Conservation (phyloP, 2,888 invertebrate species). For the Drosophila vallismaia region DNA sequence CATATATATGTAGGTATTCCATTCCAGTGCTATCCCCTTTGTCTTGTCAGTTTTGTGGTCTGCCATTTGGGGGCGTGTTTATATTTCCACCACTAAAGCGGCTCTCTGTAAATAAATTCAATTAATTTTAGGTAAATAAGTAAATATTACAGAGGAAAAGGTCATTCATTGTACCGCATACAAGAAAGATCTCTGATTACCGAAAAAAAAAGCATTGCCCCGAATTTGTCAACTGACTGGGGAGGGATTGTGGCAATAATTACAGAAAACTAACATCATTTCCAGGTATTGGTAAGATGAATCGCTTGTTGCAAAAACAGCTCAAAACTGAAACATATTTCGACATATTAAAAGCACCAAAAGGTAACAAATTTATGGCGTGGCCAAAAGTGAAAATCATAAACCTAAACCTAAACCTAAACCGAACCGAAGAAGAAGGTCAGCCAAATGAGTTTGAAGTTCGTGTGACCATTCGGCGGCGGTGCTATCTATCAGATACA, state of each 20-base stretch:
- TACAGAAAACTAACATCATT: conserved; percentile 39
- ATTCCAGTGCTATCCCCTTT: conserved; percentile 2
- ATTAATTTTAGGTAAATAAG: conserved; percentile 51
- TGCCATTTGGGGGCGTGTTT: conserved; percentile 62
- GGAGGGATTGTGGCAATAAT: conserved; percentile 24
- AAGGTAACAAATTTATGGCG: conserved; percentile 38
- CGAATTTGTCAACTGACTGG: conserved; percentile 45
- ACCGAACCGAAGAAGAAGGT: conserved; percentile 40
- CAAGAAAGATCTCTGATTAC: neutral
- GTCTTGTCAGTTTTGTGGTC: conserved; percentile 27
- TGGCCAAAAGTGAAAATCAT: conserved; percentile 58
- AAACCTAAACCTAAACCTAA: too few relatives aligned
- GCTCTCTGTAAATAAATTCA: neutral
- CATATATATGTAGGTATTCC: neutral
- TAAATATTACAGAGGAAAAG: neutral
- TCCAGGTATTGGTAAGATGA: conserved; percentile 55
- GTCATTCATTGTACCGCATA: neutral
- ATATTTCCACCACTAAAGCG: conserved; percentile 53
- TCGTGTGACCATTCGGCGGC: conserved; percentile 57
- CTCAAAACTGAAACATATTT: conserved; percentile 13
- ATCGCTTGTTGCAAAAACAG: conserved; percentile 31
- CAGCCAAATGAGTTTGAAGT: conserved; percentile 20
- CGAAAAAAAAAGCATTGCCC: conserved; percentile 21
- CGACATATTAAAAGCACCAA: conserved; percentile 11
- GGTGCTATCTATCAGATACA: conserved; percentile 28